Conservation (phyloP, 2,113 vertebrate species). For the Holacanthus passer region DNA sequence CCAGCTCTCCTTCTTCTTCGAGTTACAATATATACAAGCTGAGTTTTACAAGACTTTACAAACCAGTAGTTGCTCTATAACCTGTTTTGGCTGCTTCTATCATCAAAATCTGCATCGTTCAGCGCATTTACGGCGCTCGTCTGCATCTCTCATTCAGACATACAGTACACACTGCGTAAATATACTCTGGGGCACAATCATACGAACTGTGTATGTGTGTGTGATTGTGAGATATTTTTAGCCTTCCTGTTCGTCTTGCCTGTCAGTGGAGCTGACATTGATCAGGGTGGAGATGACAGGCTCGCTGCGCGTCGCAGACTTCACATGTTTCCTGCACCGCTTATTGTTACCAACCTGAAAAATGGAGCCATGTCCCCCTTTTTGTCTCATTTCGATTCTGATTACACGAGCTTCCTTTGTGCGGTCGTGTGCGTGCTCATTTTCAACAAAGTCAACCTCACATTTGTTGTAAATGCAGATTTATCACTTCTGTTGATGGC, state of each 20-base stretch:
- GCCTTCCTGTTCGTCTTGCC: constrained; percentile 57
- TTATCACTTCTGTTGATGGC: neutral
- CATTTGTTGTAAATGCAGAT: constrained; percentile 6
- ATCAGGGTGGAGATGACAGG: constrained; percentile 66
- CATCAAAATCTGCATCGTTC: neutral
- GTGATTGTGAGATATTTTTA: constrained; percentile 68
- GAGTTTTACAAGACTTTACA: too few relatives aligned
- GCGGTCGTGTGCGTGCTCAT: constrained; percentile 1
- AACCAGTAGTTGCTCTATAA: neutral
- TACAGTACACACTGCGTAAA: constrained; percentile 36
- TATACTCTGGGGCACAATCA: constrained; percentile 37
- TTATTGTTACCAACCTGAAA: constrained; percentile 42
- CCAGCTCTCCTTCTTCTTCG: neutral
- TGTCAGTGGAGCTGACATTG: constrained; percentile 71
- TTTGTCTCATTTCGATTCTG: constrained; percentile 34
- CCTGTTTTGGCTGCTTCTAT: constrained; percentile 4
- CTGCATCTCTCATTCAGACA: neutral
- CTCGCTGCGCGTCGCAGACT: constrained; percentile 38
- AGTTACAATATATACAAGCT: neutral
- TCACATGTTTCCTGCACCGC: constrained; percentile 46
- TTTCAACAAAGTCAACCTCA: constrained; percentile 4
- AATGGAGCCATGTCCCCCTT: constrained; percentile 19
- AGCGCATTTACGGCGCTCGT: neutral
- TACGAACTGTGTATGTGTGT: constrained; percentile 9
- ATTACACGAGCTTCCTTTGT: neutral